A percentile compares a stretch with the other conserved stretches of the same genome.
Conservation (phyloP, 2,113 vertebrate species). For the Xenus cinereus region DNA sequence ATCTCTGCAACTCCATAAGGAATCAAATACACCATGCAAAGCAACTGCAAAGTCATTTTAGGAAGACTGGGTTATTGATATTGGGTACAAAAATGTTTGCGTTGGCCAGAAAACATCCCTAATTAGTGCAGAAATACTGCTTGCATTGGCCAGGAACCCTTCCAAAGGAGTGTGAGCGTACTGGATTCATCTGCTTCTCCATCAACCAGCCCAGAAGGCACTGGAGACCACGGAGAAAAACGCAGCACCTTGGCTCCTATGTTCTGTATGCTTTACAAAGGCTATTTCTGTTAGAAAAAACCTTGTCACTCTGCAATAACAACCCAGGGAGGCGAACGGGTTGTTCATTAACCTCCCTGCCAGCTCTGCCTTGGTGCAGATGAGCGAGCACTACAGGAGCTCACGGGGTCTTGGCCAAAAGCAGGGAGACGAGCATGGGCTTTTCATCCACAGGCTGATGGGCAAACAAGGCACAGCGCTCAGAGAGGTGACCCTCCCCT, state of each 20-base stretch:
- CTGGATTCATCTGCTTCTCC: background rate
- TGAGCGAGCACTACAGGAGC: background rate
- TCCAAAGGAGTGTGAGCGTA: rapidly evolving
- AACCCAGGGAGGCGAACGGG: background rate
- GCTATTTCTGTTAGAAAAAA: background rate
- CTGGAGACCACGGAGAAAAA: background rate
- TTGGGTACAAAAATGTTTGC: background rate
- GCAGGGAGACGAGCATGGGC: background rate
- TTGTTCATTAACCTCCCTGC: background rate
- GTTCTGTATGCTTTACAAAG: background rate
- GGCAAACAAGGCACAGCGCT: background rate
- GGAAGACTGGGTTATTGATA: background rate
- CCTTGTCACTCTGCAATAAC: background rate
- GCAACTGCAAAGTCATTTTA: background rate
- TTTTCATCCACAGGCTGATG: rapidly evolving
- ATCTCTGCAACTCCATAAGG: background rate
- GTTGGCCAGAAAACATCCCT: background rate
- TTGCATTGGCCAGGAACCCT: background rate
- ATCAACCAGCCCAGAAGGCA: background rate
- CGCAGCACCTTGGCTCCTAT: background rate
- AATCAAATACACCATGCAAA: background rate
- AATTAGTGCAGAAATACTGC: background rate
- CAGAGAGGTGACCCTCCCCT: rapidly evolving
- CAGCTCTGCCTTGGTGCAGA: background rate
- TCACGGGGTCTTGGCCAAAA: background rate